These are phyloP conservation scores for Ennomos quercinarius DNA, from an alignment of 2,888 invertebrate species.

Conservation along the genomic window DNA sequence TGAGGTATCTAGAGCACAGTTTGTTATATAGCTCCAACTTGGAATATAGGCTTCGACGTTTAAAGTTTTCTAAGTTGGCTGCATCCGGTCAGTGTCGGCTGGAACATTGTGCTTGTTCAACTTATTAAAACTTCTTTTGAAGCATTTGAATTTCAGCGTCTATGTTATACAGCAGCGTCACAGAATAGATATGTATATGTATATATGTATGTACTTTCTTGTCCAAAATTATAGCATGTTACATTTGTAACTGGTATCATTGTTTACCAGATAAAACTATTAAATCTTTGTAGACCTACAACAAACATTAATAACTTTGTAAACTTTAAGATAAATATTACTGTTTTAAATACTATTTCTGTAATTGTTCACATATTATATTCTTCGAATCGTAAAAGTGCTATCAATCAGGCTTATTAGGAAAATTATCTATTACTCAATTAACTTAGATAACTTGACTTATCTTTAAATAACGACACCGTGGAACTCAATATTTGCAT, in stretches of 20 bases:
- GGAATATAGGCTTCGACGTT: slow-evolving; percentile 16
- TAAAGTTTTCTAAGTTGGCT: slow-evolving; percentile 22
- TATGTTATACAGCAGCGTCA: slow-evolving; percentile 3
- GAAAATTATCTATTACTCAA: slow-evolving; percentile 8
- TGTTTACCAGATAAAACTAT: no score
- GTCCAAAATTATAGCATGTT: not conserved
- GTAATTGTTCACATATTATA: no score
- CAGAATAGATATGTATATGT: no score
- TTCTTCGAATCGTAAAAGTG: not conserved
- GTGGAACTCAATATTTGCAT: no score
- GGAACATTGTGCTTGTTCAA: slow-evolving; percentile 5
- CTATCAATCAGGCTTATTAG: slow-evolving; percentile 9
- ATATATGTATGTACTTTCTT: no score
- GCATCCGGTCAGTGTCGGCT: not conserved
- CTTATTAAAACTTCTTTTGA: slow-evolving; percentile 22
- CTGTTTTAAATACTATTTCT: no score
- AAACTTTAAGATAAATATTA: no score
- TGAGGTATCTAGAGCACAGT: slow-evolving; percentile 18
- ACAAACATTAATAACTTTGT: no score
- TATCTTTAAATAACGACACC: slow-evolving; percentile 9
- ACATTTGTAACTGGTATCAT: no score
- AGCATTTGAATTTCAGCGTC: not conserved
- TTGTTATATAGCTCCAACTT: slow-evolving; percentile 8
- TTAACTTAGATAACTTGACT: slow-evolving; percentile 3
- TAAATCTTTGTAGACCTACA: no score